Evolutionary conservation across 2,113 vertebrate genomes (phyloP), one percentile per base, ranked within the genome.

Genomic region (Setophaga petechia): DNA sequence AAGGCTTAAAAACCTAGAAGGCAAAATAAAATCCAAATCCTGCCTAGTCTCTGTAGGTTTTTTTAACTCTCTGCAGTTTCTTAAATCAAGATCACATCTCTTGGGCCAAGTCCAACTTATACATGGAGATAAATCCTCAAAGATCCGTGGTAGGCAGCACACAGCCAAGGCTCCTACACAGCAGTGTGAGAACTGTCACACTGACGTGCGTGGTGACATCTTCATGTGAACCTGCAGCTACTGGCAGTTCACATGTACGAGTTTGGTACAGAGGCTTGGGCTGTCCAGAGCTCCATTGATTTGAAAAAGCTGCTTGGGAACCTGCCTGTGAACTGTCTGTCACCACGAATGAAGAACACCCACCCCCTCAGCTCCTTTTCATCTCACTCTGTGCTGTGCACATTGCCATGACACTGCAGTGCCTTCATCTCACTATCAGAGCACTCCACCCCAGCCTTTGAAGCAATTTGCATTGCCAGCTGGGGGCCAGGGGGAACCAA

Each of bases 1-100:
- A 84, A 86, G 68, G 28, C n/a, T 93, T 92, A 21, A 58, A 90
- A 96, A 78, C 27, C 61, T 75, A 41, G 61, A 93, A 90, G 35
- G 44, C 39, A 77, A 77, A 74, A 39, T 55, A 80, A 92, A 80
- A 84, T 52, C 47, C 41, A 44, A 65, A 92, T 84, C 52, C 79
- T 86, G n/a, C 46, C 47, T 68, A 9, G 75, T 68, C 24, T 78
- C 55, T 39, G 14, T 37, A 54, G 13, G 11, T 16, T 25, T 19
- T 71, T 92, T 89, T 39, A 76, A 49, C 35, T 75, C 44, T 59
- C 54, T 58, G 37, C 14, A 76, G 30, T 14, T 39, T 79, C 80
- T 85, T 41, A 77, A 68, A 84, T 28, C 43, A 78, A 74, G 35
- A 79, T 77, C 55, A 74, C 25, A 62, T 28, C n/a, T 86, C 63